These are phyloP conservation scores for Danio tinwini DNA, from an alignment of 2,797 vertebrate species.

Conservation along the genomic window DNA sequence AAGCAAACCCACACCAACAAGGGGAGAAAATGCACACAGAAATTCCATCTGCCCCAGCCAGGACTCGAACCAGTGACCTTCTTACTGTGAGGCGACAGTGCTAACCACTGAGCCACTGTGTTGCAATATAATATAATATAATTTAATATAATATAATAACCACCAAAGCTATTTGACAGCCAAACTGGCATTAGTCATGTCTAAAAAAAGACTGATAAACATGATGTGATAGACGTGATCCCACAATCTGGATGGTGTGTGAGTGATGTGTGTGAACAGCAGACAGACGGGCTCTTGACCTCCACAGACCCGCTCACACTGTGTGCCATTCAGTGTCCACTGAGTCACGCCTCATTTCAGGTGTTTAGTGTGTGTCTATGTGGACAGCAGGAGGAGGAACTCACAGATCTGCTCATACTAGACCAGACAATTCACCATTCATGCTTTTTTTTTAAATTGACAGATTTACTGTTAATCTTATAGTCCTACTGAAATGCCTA, in stretches of 20 bases:
- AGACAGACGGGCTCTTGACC: not conserved
- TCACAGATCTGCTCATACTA: slow-evolving; percentile 14
- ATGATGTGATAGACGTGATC: slow-evolving; percentile 13
- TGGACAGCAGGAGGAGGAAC: not conserved
- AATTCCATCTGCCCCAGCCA: no score
- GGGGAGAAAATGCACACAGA: no score
- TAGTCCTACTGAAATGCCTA: not conserved
- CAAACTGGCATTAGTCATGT: not conserved
- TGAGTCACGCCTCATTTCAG: slow-evolving; percentile 9
- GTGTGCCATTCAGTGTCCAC: slow-evolving; percentile 23
- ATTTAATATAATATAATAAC: not conserved
- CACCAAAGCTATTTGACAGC: not conserved
- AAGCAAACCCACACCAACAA: no score
- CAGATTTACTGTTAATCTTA: not conserved
- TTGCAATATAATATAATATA: no score
- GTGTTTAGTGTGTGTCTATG: slow-evolving; percentile 3
- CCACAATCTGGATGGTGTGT: not conserved
- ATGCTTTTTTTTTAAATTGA: not conserved
- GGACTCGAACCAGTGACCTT: no score
- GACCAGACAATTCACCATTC: not conserved
- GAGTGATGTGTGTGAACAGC: slow-evolving; percentile 11
- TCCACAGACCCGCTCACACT: not conserved
- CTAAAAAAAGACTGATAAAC: slow-evolving; percentile 5
- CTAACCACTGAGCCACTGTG: no score
- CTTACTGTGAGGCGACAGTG: no score